Base-by-base conservation (phyloP, 2,888 invertebrate species). In the Brenthis ino region DNA sequence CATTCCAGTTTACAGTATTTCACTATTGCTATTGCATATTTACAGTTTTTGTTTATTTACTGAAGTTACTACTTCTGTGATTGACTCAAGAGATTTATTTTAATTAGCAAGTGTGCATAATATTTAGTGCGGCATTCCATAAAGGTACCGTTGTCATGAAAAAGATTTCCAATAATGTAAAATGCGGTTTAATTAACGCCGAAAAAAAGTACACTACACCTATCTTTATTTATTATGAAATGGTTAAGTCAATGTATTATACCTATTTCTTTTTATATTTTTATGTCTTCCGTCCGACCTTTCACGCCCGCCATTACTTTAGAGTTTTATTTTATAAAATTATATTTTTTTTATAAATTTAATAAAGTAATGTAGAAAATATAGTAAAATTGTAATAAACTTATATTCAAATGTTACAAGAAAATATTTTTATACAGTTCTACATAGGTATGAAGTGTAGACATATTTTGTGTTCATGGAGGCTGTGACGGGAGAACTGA, bases 1-100 rank as follows among this genome's bases (percentile, higher is more conserved):
- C 75, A 75, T 75, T 75, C 75, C 75, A 75, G 71, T 70, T 70
- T 71, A 69, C 65, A 68, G 72, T 73, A 71, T 72, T 73, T 65
- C 58, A 65, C 56, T 61, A 53, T 63, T 72, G 66, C 66, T 70
- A 68, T 72, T 66, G 70, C 64, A 70, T 69, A 51, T 66, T 54
- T 61, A 37, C 14, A 33, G 58, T 63, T 33, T 54, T 65, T 67
- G 51, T 64, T 47, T 57, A 13, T 43, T 58, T 14, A 37, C 43
- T 37, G 33, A 12, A 47, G 51, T 55, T 56, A 51, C 58, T 47
- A 13, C n/a, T 53, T 56, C 43, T 63, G 66, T 51, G 20, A 55
- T 51, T 16, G 1, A 33, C 28, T 33, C 12, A 33, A 61, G 28
- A 50, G 11, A 16, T 33, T 48, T 3, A 61, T 53, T 53, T 37